These are phyloP conservation scores for Pogonomyrmex californicus DNA, from an alignment of 1,140 invertebrate species.

Conservation along the genomic window DNA sequence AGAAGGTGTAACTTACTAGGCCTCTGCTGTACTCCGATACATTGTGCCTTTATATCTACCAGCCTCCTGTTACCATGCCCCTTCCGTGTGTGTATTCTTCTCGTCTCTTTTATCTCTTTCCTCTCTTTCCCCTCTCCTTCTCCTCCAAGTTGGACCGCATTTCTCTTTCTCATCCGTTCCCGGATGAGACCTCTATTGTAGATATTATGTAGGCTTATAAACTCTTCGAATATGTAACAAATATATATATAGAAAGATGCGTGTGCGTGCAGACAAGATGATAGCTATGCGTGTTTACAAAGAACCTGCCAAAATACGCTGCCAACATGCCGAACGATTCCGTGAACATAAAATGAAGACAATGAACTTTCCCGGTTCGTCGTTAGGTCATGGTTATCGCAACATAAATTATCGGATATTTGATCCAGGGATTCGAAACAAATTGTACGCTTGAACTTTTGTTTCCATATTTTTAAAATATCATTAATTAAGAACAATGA, in stretches of 20 bases:
- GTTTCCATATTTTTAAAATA: not conserved
- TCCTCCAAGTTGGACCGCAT: slow-evolving; percentile 16
- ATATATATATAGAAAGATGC: slow-evolving; percentile 21
- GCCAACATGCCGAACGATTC: slow-evolving; percentile 54
- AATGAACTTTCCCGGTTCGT: slow-evolving; percentile 62
- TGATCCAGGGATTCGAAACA: not conserved
- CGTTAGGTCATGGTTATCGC: slow-evolving; percentile 59
- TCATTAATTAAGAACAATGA: not conserved
- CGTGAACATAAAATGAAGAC: slow-evolving; percentile 76
- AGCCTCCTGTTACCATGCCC: slow-evolving; percentile 70
- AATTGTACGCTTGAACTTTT: not conserved
- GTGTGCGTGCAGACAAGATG: slow-evolving; percentile 10
- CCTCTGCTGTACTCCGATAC: slow-evolving; percentile 76
- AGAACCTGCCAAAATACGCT: slow-evolving; percentile 73
- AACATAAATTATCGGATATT: not conserved
- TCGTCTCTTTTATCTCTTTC: slow-evolving; percentile 59
- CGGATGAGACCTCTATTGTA: not conserved
- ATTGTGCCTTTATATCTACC: slow-evolving; percentile 72
- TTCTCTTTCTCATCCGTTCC: slow-evolving; percentile 28
- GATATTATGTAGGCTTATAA: slow-evolving; percentile 71
- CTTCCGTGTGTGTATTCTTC: slow-evolving; percentile 71
- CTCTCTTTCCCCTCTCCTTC: not conserved
- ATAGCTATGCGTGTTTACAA: slow-evolving; percentile 37
- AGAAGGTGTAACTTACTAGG: slow-evolving; percentile 86
- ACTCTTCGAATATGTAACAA: slow-evolving; percentile 55